Evolutionary conservation across 2,113 vertebrate species (phyloP).

Genomic region (Aegypius monachus): DNA sequence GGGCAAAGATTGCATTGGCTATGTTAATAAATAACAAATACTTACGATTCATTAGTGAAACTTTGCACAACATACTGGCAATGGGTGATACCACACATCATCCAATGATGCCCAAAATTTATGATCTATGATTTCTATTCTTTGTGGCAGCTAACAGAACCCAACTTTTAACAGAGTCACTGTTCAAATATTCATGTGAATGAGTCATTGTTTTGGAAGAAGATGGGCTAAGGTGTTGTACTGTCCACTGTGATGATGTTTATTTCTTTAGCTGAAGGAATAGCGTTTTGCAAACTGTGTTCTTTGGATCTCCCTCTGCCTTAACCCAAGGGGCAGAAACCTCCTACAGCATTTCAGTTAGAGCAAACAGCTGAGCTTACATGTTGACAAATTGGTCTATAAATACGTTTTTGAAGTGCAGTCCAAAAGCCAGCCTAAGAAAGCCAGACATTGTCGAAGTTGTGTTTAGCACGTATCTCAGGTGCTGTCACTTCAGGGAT

Average conservation of each 20-base stretch:
- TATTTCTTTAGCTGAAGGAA: neutral
- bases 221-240: neutral
- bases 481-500: neutral
- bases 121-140: fast-evolving
- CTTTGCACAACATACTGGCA: neutral
- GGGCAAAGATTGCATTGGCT: neutral
- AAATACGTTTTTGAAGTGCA: neutral
- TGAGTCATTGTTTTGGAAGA: neutral
- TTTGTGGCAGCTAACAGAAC: neutral
- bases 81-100: neutral
- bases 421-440: neutral
- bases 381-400: neutral
- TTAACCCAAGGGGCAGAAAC: neutral
- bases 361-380: neutral
- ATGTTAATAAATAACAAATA: fast-evolving
- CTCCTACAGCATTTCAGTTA: fast-evolving
- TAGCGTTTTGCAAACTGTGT: fast-evolving
- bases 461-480: fast-evolving
- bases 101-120: fast-evolving
- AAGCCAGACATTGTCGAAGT: fast-evolving
- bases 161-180: neutral
- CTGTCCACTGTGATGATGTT: neutral
- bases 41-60: fast-evolving
- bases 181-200: neutral
- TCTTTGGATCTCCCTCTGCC: neutral